phyloP scores from a whole-genome alignment of 2,113 vertebrate species.

The Aptenodytes patagonicus region DNA sequence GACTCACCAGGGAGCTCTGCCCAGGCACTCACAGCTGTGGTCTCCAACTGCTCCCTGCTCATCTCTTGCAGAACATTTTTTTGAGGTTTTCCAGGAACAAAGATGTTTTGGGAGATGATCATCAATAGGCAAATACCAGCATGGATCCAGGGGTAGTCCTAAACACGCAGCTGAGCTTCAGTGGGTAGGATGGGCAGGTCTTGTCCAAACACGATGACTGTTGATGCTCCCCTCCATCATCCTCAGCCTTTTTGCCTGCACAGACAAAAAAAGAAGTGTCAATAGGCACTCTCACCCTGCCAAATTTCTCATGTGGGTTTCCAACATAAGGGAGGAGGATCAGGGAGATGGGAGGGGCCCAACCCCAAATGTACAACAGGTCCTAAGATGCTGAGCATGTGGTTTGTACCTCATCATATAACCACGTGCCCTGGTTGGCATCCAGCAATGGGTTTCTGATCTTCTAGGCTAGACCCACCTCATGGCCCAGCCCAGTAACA shows the following conservation, averaged over 20 bases:
- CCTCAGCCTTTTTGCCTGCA: not conserved
- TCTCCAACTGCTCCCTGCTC: not conserved
- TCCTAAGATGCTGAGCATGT: not conserved
- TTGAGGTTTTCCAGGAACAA: not conserved
- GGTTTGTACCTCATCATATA: fast-evolving
- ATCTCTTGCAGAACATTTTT: not conserved
- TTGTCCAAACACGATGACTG: not conserved
- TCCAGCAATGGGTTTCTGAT: not conserved
- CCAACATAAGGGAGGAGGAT: not conserved
- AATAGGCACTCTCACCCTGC: not conserved
- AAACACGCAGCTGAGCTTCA: not conserved
- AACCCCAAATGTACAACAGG: not conserved
- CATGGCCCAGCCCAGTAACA: not conserved
- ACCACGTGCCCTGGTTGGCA: not conserved
- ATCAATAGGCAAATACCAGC: not conserved
- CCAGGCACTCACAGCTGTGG: not conserved
- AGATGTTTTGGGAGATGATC: not conserved
- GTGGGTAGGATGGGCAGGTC: not conserved
- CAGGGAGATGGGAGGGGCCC: not conserved
- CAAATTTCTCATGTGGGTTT: not conserved
- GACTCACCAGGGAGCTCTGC: not conserved
- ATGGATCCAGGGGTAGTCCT: not conserved
- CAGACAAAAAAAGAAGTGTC: not conserved
- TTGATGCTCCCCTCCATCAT: not conserved
- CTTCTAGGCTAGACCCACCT: not conserved